phyloP scores from a whole-genome alignment of 2,797 vertebrate species.

The Artibeus lituratus region DNA sequence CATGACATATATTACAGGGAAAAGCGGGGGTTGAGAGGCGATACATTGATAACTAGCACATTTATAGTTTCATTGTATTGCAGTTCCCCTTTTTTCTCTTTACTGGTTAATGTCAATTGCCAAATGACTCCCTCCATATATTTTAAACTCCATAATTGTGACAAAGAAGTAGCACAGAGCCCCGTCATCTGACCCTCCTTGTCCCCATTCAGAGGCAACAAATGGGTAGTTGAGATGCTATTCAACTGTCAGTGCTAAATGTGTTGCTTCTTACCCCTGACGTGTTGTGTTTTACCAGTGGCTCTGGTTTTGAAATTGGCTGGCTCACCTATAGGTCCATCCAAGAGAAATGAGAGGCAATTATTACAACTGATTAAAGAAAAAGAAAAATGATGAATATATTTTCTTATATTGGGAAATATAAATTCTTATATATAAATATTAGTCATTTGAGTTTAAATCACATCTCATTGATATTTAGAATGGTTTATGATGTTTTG shows the following conservation, averaged over 20 bases:
- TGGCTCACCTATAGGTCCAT: neutral
- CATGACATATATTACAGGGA: neutral
- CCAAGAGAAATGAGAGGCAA: neutral
- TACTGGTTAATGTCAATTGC: neutral
- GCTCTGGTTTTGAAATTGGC: neutral
- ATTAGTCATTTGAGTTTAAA: slow-evolving; percentile 49
- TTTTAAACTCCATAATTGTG: neutral
- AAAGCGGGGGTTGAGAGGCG: neutral
- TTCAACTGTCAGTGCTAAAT: neutral
- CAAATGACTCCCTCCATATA: neutral
- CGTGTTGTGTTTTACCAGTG: neutral
- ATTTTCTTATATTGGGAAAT: neutral
- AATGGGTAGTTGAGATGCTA: neutral
- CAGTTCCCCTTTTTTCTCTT: neutral
- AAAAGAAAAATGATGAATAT: neutral
- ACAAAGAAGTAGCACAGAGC: neutral
- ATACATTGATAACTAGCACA: neutral
- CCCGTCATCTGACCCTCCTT: neutral
- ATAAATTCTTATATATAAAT: neutral
- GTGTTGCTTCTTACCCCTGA: neutral
- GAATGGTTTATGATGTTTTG: neutral
- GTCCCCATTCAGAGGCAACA: neutral
- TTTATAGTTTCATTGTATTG: neutral
- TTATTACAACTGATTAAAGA: neutral
- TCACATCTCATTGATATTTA: slow-evolving; percentile 11